Percentiles rank a stretch among this genome's conserved stretches.
phyloP scores from a whole-genome alignment of 2,113 vertebrate species.

The Chunga burmeisteri region DNA sequence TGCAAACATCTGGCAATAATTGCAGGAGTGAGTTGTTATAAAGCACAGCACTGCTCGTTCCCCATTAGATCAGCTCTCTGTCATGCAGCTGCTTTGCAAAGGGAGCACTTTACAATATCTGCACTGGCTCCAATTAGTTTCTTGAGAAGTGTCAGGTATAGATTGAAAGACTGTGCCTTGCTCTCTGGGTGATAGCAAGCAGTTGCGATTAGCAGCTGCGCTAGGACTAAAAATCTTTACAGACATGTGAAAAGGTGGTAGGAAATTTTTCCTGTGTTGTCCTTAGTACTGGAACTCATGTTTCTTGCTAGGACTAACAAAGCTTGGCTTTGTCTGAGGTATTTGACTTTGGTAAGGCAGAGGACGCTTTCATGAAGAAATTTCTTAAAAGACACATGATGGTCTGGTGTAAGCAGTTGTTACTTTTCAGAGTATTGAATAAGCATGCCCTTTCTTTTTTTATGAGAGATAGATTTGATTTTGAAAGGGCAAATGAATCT shows the following conservation, averaged over 20 bases:
- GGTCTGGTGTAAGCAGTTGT: not conserved
- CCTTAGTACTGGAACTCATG: not conserved
- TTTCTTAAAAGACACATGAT: not conserved
- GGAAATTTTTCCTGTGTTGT: not conserved
- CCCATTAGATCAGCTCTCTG: not conserved
- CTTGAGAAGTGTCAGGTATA: not conserved
- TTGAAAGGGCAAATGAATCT: not conserved
- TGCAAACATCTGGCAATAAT: conserved; percentile 31
- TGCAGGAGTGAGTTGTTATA: not conserved
- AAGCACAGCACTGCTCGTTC: not conserved
- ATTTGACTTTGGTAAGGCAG: not conserved
- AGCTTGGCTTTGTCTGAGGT: not conserved
- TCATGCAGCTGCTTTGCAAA: not conserved
- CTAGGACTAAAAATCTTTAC: not conserved
- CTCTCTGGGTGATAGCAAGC: not conserved
- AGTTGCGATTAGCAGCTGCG: not conserved
- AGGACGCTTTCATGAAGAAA: not conserved
- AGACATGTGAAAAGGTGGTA: not conserved
- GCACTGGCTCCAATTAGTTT: not conserved
- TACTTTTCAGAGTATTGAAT: not conserved
- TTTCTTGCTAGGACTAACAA: not conserved
- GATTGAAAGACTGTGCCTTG: not conserved
- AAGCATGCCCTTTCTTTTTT: not conserved
- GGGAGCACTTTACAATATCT: not conserved
- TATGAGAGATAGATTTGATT: not conserved